phyloP scores from a whole-genome alignment of 2,888 invertebrate genomes.

The Tipula vernalis region DNA sequence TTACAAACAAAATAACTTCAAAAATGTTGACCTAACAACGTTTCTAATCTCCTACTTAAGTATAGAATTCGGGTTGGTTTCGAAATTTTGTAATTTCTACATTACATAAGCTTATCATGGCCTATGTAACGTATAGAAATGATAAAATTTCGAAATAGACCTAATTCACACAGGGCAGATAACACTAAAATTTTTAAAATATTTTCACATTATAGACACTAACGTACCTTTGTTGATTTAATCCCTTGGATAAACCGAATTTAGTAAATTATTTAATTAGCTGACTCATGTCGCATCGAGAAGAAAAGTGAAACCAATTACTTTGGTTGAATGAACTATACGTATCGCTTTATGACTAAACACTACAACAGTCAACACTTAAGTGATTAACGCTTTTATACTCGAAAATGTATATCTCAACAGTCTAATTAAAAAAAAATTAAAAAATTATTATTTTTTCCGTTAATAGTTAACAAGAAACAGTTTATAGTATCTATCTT shows the following conservation, averaged over 20 bases:
- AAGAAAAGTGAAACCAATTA: background rate
- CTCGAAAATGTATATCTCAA: background rate
- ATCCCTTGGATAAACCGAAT: background rate
- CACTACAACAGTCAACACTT: background rate
- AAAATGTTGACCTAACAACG: too few relatives aligned
- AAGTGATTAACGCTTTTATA: background rate
- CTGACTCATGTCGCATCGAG: background rate
- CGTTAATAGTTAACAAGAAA: background rate
- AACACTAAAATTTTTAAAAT: background rate
- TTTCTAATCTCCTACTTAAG: too few relatives aligned
- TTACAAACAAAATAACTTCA: too few relatives aligned
- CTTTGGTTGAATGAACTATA: background rate
- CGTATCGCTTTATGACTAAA: background rate
- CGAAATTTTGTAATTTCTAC: too few relatives aligned
- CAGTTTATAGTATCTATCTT: background rate
- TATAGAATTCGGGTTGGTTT: too few relatives aligned
- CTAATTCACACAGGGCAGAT: too few relatives aligned
- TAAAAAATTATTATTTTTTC: background rate
- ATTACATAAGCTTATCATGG: too few relatives aligned
- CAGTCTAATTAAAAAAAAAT: background rate
- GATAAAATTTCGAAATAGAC: too few relatives aligned
- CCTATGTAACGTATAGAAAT: too few relatives aligned
- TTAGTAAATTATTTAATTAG: background rate
- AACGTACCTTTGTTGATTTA: background rate
- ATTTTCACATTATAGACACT: background rate